Base-by-base conservation (phyloP, 2,888 invertebrate species). In the Dilophus febrilis region DNA sequence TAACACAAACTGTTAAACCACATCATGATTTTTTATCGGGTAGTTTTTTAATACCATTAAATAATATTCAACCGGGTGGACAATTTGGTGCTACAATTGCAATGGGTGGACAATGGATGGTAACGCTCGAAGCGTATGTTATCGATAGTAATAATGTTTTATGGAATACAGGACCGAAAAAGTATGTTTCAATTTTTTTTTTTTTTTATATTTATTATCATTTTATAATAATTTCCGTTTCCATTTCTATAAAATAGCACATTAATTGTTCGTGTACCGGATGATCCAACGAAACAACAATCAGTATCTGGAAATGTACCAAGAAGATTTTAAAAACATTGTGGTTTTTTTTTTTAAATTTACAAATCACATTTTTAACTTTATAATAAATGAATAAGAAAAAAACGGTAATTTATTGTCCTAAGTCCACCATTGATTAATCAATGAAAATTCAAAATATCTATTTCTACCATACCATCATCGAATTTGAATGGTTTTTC, bases 11-110 rank as follows among this genome's bases (percentile, higher is more conserved):
- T 0, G 88, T 90, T 3, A 72, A 77, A 10, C 92, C 92, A 0
- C 86, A 91, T 52, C 78, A 88, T 22, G 94, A 95, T 57, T 94
- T 92, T 66, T 90, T 95, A 61, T 83, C 86, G 0, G 86, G 88
- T 1, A 88, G 88, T 58, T 92, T 94, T 61, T 65, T 95, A 37
- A 67, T 95, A 30, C 46, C 49, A 8, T 39, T 50, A 5, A 48
- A 46, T 28, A 44, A 41, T 37, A 44, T 46, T 40, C 35, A 42
- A 18, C 45, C 45, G 39, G 30, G 38, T n/a, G 45, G 43, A 12
- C 44, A 45, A 28, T 42, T 47, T 40, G 47, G 46, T 12, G 35
- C 43, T 12, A 57, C 59, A 14, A 55, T 59, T 49, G 66, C 68
- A 7, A 59, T 64, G 46, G 75, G 77, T 12, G 77, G 77, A 1